These are phyloP conservation scores for Meloe dianella DNA, from an alignment of 2,888 invertebrate species.

Conservation along the genomic window DNA sequence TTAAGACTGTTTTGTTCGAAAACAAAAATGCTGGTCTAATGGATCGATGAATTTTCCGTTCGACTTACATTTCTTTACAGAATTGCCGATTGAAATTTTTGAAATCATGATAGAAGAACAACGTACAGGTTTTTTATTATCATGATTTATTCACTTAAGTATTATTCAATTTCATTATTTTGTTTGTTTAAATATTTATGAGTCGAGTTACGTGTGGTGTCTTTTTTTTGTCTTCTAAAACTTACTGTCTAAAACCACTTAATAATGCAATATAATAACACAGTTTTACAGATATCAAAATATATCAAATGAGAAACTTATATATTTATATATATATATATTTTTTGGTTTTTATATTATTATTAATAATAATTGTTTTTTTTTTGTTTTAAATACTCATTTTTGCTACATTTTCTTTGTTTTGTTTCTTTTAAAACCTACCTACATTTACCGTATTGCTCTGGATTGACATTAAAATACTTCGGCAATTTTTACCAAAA, in stretches of 20 bases:
- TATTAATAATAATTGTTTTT: conserved; percentile 39
- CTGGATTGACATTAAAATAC: conserved; percentile 61
- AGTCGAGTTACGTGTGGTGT: conserved; percentile 45
- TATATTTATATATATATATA: conserved; percentile 28
- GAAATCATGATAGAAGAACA: conserved; percentile 9
- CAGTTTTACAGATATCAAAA: conserved; percentile 59
- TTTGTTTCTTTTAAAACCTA: conserved; percentile 46
- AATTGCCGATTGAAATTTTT: no score
- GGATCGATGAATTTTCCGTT: conserved; percentile 39
- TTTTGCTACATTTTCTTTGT: background rate
- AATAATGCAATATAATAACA: conserved; percentile 54
- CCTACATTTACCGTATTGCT: conserved; percentile 61
- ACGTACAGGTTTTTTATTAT: background rate
- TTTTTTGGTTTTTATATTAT: conserved; percentile 49
- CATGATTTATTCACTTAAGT: no score
- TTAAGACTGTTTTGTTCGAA: no score
- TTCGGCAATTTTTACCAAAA: conserved; percentile 49
- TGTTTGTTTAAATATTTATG: conserved; percentile 20
- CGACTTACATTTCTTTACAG: no score
- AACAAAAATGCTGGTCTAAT: no score
- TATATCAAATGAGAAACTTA: conserved; percentile 56
- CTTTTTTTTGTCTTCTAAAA: conserved; percentile 39
- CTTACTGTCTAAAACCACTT: conserved; percentile 53
- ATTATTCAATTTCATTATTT: no score
- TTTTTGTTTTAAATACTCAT: conserved; percentile 1